These are phyloP conservation scores for Hypena proboscidalis DNA, from an alignment of 2,888 invertebrate species.

Conservation along the genomic window DNA sequence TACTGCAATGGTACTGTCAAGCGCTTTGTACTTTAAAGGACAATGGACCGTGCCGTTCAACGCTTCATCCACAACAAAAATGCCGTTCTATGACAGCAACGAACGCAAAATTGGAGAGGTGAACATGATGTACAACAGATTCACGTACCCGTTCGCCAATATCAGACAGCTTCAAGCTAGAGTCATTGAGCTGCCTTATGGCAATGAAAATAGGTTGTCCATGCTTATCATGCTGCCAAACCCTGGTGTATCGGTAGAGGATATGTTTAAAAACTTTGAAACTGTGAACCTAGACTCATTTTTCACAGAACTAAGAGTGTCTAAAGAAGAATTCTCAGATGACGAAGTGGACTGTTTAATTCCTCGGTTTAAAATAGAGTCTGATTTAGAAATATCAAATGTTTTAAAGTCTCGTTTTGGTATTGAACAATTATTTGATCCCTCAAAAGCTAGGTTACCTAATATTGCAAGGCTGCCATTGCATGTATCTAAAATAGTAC, in stretches of 20 bases:
- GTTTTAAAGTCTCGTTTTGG: constrained; percentile 70
- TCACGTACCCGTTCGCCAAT: constrained; percentile 85
- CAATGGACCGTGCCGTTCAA: constrained; percentile 89
- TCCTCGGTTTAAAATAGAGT: constrained; percentile 86
- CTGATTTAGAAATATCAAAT: constrained; percentile 83
- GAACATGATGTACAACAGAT: constrained; percentile 90
- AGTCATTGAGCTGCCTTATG: constrained; percentile 89
- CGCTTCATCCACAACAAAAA: constrained; percentile 73
- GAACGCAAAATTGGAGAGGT: constrained; percentile 83
- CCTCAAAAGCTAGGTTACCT: constrained; percentile 56
- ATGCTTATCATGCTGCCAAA: constrained; percentile 89
- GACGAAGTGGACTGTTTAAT: constrained; percentile 88
- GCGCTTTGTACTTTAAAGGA: constrained; percentile 90
- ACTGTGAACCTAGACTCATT: constrained; percentile 76
- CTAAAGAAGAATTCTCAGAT: constrained; percentile 81
- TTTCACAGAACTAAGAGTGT: constrained; percentile 76
- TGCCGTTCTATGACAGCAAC: constrained; percentile 85
- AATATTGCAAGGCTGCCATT: constrained; percentile 80
- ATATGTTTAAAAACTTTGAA: constrained; percentile 81
- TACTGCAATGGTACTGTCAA: constrained; percentile 86
- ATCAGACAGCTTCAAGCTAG: constrained; percentile 84
- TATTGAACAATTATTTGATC: constrained; percentile 86
- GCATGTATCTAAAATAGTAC: constrained; percentile 86
- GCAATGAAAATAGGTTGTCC: constrained; percentile 80
- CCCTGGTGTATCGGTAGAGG: constrained; percentile 76